phyloP scores from a whole-genome alignment of 2,797 vertebrate species.

The Cyprinella venusta region DNA sequence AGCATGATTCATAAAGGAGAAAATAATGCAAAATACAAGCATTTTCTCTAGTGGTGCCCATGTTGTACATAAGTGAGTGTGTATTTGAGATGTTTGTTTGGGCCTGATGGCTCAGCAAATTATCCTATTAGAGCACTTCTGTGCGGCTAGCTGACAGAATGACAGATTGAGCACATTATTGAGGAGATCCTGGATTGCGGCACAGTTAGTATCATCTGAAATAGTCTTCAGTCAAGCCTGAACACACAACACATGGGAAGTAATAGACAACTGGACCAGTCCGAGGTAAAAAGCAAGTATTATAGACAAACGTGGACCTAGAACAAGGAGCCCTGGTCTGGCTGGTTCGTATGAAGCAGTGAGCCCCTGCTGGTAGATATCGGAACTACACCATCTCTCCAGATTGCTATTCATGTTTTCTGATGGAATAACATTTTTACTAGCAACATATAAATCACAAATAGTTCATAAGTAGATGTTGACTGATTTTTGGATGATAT shows the following conservation, averaged over 20 bases:
- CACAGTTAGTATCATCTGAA: not conserved
- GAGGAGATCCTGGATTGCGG: not conserved
- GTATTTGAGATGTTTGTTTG: slow-evolving; percentile 39
- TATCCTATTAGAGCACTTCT: slow-evolving; percentile 38
- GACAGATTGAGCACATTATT: slow-evolving; percentile 24
- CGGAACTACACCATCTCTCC: not conserved
- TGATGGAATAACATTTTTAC: slow-evolving; percentile 15
- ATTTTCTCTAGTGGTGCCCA: not conserved
- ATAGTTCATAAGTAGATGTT: not conserved
- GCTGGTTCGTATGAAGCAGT: not conserved
- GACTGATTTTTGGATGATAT: not conserved
- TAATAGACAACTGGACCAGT: not conserved
- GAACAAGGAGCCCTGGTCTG: not conserved
- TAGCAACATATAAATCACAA: slow-evolving; percentile 5
- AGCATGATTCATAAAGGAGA: not conserved
- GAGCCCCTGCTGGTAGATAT: not conserved
- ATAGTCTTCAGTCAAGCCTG: slow-evolving; percentile 1
- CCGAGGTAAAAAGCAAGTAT: not conserved
- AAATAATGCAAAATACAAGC: not conserved
- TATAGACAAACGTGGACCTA: not conserved
- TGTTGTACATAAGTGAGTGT: not conserved
- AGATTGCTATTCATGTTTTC: not conserved
- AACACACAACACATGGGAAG: slow-evolving; percentile 7
- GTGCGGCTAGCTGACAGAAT: not conserved
- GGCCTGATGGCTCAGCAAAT: slow-evolving; percentile 15